Evolutionary conservation across 2,797 vertebrate species (phyloP).

Genomic region (Eleutherodactylus coqui): DNA sequence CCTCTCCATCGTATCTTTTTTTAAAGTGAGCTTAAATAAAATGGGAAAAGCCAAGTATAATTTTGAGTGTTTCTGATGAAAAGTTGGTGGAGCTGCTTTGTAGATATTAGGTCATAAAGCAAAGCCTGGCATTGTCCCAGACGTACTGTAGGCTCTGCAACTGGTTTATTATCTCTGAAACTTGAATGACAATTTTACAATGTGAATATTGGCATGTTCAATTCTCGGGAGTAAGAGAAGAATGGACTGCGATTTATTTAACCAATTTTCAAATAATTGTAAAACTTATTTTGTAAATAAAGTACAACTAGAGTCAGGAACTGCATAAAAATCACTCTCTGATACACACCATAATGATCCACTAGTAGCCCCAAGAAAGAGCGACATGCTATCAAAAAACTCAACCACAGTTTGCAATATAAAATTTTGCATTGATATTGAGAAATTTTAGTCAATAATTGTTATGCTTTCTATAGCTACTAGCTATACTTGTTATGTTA

Average conservation of each 20-base stretch:
- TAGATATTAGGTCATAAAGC: slow-evolving; percentile 15
- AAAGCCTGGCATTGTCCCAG: background rate
- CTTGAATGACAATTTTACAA: background rate
- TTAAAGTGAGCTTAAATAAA: background rate
- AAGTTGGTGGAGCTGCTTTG: background rate
- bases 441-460: too few species aligned
- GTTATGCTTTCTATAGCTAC: too few species aligned
- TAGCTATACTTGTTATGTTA: too few species aligned
- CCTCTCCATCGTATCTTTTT: slow-evolving; percentile 5
- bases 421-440: too few species aligned
- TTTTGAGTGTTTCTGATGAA: slow-evolving; percentile 6
- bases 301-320: background rate
- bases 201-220: background rate
- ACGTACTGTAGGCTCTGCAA: background rate
- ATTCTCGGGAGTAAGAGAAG: background rate
- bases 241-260: background rate
- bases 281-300: slow-evolving; percentile 1
- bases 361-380: background rate
- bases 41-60: background rate
- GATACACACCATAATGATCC: background rate
- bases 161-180: background rate
- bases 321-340: background rate
- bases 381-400: background rate
- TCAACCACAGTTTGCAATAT: too few species aligned
- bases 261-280: slow-evolving; percentile 2